Conservation (phyloP, 2,113 vertebrate species). For the Varanus salvator region DNA sequence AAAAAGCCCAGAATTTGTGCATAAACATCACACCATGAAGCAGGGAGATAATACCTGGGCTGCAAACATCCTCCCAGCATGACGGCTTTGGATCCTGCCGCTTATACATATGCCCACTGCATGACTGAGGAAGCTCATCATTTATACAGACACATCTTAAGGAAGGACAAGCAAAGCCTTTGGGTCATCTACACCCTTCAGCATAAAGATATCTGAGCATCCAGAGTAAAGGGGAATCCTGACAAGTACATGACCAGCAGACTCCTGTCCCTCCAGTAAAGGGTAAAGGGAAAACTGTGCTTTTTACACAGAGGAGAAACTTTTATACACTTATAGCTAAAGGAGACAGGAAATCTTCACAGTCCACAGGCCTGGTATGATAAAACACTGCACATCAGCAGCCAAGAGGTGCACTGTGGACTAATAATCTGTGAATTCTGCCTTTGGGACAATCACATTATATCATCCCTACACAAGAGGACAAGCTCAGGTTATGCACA, state of each 20-base stretch:
- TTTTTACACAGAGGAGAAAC: background rate
- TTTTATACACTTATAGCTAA: background rate
- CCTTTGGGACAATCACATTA: slow-evolving; percentile 11
- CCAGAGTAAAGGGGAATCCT: background rate
- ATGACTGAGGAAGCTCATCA: background rate
- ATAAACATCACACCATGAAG: background rate
- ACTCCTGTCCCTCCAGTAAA: background rate
- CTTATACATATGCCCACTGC: background rate
- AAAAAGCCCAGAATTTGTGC: background rate
- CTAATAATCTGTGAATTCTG: background rate
- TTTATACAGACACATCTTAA: background rate
- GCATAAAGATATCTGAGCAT: background rate
- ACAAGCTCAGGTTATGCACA: background rate
- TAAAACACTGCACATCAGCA: background rate
- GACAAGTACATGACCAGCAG: background rate
- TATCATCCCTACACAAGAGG: background rate
- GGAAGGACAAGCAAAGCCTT: background rate
- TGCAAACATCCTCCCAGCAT: background rate
- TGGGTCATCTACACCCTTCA: background rate
- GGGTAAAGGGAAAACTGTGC: background rate
- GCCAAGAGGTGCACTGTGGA: background rate
- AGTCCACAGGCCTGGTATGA: background rate
- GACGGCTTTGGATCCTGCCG: background rate
- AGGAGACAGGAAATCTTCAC: background rate
- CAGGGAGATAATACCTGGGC: background rate